Evolutionary conservation across 2,113 vertebrate species (phyloP).

Genomic region (Talpa occidentalis): DNA sequence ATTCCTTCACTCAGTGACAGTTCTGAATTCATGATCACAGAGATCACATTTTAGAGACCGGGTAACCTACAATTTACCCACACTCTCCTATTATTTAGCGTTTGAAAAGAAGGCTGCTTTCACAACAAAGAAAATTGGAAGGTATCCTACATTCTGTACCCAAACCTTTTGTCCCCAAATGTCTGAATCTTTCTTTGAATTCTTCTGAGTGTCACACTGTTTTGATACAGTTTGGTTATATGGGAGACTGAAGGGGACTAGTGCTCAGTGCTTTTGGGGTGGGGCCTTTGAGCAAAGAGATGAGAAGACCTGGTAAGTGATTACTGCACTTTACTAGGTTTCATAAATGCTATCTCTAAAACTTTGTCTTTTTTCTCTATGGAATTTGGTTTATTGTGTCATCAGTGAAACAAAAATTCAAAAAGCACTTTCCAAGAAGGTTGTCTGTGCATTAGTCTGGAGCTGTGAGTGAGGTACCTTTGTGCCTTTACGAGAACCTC

Average conservation of each 20-base stretch:
- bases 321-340: not conserved
- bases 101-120: conserved; percentile 1
- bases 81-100: not conserved
- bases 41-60: not conserved
- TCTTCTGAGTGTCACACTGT: not conserved
- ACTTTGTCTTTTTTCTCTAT: not conserved
- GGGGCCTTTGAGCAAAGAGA: not conserved
- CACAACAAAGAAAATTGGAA: not conserved
- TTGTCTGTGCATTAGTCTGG: not conserved
- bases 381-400: not conserved
- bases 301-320: not conserved
- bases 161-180: not conserved
- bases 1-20: not conserved
- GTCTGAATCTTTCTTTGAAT: not conserved
- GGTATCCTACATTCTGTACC: not conserved
- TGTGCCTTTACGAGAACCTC: not conserved
- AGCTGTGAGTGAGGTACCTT: not conserved
- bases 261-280: not conserved
- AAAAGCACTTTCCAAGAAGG: not conserved
- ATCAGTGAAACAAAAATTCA: not conserved
- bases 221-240: not conserved
- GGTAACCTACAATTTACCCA: not conserved
- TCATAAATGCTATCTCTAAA: not conserved
- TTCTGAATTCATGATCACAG: not conserved
- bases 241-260: not conserved